These are phyloP conservation scores for Calidris pygmaea DNA, from an alignment of 2,113 vertebrate species.

Conservation along the genomic window DNA sequence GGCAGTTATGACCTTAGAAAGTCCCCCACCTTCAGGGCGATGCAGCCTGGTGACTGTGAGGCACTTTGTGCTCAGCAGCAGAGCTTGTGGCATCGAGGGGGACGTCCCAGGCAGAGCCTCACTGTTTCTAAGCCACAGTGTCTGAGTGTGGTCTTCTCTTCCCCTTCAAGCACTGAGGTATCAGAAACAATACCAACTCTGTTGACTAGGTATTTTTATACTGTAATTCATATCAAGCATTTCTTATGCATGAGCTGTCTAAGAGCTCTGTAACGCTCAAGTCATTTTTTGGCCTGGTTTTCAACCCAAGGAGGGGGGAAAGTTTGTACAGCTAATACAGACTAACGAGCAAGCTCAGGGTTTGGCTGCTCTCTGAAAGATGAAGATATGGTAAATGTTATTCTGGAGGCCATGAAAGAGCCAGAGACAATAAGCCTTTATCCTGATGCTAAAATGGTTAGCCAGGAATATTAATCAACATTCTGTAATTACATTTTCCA, in stretches of 20 bases:
- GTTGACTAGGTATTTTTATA: background rate
- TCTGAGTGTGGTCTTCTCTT: background rate
- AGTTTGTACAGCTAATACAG: conserved; percentile 17
- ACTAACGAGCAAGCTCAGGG: background rate
- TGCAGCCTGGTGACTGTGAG: background rate
- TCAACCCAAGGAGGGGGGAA: background rate
- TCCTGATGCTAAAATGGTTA: conserved; percentile 20
- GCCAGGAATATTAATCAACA: conserved; percentile 49
- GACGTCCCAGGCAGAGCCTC: rapidly evolving
- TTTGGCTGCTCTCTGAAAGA: conserved; percentile 42
- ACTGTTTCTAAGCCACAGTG: background rate
- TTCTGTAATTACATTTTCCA: conserved; percentile 55
- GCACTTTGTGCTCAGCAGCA: background rate
- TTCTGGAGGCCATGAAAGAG: conserved; percentile 23
- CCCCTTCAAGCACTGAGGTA: background rate
- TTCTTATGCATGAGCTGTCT: conserved; percentile 31
- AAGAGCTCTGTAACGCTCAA: background rate
- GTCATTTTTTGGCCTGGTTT: conserved; percentile 30
- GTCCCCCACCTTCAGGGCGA: rapidly evolving
- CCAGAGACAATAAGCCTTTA: conserved; percentile 53
- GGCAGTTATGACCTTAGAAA: background rate
- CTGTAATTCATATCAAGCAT: background rate
- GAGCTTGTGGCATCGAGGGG: background rate
- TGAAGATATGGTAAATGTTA: conserved; percentile 43
- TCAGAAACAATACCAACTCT: background rate